Evolutionary conservation across 2,113 vertebrate species (phyloP), one percentile per base, ranked within the genome.

Genomic region (Neodon shergylaensis): DNA sequence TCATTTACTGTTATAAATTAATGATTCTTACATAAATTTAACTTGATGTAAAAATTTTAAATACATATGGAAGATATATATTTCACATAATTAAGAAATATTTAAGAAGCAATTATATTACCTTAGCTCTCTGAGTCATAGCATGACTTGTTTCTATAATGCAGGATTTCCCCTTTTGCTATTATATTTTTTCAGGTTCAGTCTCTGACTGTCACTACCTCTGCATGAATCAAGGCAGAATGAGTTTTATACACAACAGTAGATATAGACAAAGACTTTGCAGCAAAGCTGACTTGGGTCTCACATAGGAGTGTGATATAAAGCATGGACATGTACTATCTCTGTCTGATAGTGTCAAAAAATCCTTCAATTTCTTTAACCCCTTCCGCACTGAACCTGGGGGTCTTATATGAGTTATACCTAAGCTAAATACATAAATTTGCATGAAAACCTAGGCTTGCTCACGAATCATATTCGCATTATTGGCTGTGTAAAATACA

Each of bases 41-140:
- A 96, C 93, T 96, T 85, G 44, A 90, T 92, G 49, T 95, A 93
- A 90, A 97, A 96, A 95, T 96, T 95, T 94, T 77, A 95, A 95
- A 97, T 93, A 74, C n/a, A 58, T 93, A 79, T 73, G 73, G 76
- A 94, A 84, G 19, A 11, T 21, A 86, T 88, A 61, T 93, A 96
- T 68, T 96, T 58, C 17, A 21, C 88, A 86, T 96, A 95, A 97
- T 94, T 94, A 88, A 79, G 31, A 91, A 91, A 83, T 42, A 88
- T 77, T 95, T 93, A 39, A 39, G 92, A 95, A 92, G 36, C 54
- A 92, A 94, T 68, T 96, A 13, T 85, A 42, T 88, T 92, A 77
- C 31, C 81, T 72, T 90, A 91, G 54, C 81, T 93, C 85, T 92
- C 78, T 83, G 54, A 22, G 92, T 72, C 7, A 93, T 61, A 88